Conservation (phyloP, 2,797 vertebrate genomes). For the Mormyrops attenuatus region DNA sequence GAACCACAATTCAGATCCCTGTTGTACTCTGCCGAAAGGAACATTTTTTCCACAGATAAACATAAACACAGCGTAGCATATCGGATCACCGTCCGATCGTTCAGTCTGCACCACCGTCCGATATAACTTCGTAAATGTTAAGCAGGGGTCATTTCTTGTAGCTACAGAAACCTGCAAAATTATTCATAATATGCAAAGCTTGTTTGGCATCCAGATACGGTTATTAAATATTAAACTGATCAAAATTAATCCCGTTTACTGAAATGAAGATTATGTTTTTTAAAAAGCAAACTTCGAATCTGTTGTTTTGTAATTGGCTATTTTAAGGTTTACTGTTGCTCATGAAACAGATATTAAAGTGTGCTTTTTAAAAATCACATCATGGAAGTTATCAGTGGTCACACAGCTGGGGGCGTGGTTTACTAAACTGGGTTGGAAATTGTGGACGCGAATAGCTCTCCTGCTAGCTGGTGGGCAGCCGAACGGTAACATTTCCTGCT, state of each 20-base stretch:
- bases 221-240: background rate
- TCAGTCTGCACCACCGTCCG: background rate
- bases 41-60: no score
- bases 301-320: background rate
- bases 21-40: no score
- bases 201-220: background rate
- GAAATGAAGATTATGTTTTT: background rate
- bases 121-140: background rate
- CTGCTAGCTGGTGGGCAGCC: background rate
- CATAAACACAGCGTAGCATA: background rate
- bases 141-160: background rate
- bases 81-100: background rate
- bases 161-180: background rate
- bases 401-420: background rate
- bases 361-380: background rate
- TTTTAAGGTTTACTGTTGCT: background rate
- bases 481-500: background rate
- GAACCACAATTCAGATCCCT: no score
- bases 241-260: background rate
- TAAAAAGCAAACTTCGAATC: background rate
- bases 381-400: background rate
- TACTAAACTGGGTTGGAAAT: background rate
- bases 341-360: background rate
- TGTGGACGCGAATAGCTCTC: background rate
- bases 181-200: background rate